Percentiles rank a stretch among this genome's conserved stretches.
phyloP scores from a whole-genome alignment of 2,113 vertebrate genomes.

The Antechinus flavipes region DNA sequence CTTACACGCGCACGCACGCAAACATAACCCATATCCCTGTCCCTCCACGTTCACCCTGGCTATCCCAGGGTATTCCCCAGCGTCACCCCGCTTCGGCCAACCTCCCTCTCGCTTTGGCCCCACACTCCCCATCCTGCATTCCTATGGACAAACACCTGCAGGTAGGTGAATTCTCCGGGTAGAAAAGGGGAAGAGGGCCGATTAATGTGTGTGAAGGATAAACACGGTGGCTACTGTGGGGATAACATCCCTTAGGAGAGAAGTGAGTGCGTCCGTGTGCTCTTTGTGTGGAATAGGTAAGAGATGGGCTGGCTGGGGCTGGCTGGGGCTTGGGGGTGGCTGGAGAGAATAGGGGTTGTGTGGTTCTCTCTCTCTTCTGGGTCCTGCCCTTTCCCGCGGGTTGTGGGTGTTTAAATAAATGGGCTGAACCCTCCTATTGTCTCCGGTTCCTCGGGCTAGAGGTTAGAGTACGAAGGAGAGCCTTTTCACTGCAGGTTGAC shows the following conservation, averaged over 20 bases:
- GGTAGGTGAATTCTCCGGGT: conserved; percentile 77
- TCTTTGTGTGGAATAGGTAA: conserved; percentile 75
- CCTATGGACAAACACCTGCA: conserved; percentile 85
- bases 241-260: not conserved
- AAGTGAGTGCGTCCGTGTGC: not conserved
- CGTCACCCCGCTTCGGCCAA: not conserved
- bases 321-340: not conserved
- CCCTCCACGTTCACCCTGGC: conserved; percentile 57
- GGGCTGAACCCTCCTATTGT: conserved; percentile 74
- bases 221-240: not conserved
- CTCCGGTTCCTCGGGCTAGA: conserved; percentile 37
- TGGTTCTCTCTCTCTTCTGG: not conserved
- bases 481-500: not conserved
- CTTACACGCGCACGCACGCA: conserved; percentile 11
- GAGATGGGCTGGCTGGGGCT: conserved; percentile 50
- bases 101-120: conserved; percentile 57
- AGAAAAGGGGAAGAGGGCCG: not conserved
- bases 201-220: not conserved
- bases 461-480: conserved; percentile 4
- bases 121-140: conserved; percentile 59
- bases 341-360: conserved; percentile 46
- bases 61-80: conserved; percentile 17
- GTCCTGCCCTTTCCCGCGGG: conserved; percentile 23
- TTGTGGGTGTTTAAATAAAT: conserved; percentile 31
- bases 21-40: not conserved